Conservation (phyloP, 2,113 vertebrate species). For the Nestor notabilis region DNA sequence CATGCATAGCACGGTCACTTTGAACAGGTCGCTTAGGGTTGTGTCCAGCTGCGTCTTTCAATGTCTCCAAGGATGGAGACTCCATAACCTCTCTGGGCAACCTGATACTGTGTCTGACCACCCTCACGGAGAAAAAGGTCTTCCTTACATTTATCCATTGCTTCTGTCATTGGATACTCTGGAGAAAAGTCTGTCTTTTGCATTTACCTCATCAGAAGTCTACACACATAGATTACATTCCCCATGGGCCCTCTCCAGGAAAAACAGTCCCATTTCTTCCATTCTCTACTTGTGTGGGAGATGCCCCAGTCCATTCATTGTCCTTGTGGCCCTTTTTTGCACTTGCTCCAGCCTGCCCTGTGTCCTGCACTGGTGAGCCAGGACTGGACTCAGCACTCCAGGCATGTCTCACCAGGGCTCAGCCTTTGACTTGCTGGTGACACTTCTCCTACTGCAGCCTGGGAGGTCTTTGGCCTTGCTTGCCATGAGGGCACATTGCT, state of each 20-base stretch:
- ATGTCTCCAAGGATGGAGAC: background rate
- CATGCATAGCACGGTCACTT: background rate
- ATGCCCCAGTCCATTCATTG: background rate
- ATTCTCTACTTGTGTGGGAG: background rate
- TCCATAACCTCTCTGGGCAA: background rate
- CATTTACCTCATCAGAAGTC: background rate
- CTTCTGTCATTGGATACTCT: background rate
- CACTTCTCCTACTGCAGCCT: background rate
- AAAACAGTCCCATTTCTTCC: background rate
- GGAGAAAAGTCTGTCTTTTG: background rate
- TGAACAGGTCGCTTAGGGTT: background rate
- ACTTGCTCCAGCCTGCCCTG: background rate
- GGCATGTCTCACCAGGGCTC: background rate
- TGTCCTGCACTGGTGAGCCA: background rate
- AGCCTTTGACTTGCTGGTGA: background rate
- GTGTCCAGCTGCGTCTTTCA: background rate
- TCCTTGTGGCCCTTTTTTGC: background rate
- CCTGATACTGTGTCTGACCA: background rate
- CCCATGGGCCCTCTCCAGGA: background rate
- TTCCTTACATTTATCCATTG: background rate
- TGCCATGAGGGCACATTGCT: background rate
- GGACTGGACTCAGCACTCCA: background rate
- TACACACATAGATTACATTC: background rate
- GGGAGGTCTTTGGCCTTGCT: background rate
- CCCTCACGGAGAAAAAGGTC: background rate